Evolutionary conservation across 2,797 vertebrate genomes (phyloP).

Genomic region (Darevskia mixta): DNA sequence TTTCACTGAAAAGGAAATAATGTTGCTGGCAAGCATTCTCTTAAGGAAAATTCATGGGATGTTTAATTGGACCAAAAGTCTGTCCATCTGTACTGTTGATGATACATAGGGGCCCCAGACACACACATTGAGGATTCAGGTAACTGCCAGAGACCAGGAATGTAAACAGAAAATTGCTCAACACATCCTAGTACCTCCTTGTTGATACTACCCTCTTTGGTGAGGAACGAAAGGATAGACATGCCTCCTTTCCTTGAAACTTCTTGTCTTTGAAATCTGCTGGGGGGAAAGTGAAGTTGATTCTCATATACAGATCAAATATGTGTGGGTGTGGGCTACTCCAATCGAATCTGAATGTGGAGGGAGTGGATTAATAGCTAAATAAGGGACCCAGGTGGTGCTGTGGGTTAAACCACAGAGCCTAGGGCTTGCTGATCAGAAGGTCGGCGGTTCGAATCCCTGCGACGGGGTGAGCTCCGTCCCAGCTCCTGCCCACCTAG

Average conservation of each 20-base stretch:
- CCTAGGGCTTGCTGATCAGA: too few relatives aligned
- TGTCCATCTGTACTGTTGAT: fast-evolving
- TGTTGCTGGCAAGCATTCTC: conserved; percentile 9
- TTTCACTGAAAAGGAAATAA: background rate
- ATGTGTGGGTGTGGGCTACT: too few relatives aligned
- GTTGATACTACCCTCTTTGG: background rate
- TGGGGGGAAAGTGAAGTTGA: background rate
- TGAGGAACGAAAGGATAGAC: background rate
- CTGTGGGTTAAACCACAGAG: too few relatives aligned
- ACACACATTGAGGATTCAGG: background rate
- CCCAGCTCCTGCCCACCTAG: too few relatives aligned
- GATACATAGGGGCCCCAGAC: background rate
- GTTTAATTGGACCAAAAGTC: conserved; percentile 21
- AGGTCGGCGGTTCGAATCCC: too few relatives aligned
- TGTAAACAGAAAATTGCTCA: conserved; percentile 25
- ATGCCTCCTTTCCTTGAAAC: background rate
- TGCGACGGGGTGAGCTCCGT: too few relatives aligned
- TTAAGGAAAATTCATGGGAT: background rate
- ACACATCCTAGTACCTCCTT: background rate
- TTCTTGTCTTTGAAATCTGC: background rate
- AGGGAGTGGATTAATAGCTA: too few relatives aligned
- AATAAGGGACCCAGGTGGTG: too few relatives aligned
- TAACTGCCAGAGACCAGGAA: background rate
- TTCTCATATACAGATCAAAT: too few relatives aligned
- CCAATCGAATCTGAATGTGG: too few relatives aligned